Conservation (phyloP, 2,797 vertebrate species). For the Spinibarbus caldwelli region DNA sequence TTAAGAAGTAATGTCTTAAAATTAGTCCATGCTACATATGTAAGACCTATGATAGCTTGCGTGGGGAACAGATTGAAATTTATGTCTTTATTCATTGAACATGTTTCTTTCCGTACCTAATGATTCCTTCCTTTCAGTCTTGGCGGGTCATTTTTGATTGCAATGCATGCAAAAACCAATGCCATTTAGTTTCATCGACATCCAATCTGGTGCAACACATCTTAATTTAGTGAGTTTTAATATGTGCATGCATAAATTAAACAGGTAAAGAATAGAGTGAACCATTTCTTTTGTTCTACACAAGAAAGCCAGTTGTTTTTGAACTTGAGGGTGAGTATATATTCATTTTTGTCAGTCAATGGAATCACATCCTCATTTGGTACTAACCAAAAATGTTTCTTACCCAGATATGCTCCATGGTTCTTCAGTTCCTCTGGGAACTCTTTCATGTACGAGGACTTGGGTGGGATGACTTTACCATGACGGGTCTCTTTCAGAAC, state of each 20-base stretch:
- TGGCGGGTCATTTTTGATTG: neutral
- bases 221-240: neutral
- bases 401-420: conserved; percentile 92
- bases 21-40: neutral
- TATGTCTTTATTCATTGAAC: neutral
- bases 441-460: conserved; percentile 88
- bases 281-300: neutral
- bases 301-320: neutral
- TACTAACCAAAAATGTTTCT: conserved; percentile 50
- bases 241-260: neutral
- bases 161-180: neutral
- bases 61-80: neutral
- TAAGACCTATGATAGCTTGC: neutral
- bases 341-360: neutral
- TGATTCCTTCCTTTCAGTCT: neutral
- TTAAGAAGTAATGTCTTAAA: neutral
- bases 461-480: conserved; percentile 87
- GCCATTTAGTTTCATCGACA: neutral
- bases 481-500: conserved; percentile 92
- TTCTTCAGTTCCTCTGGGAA: conserved; percentile 96
- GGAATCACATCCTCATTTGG: neutral
- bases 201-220: neutral
- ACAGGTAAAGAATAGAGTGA: neutral
- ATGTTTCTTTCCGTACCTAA: neutral
- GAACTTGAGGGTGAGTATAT: neutral